Base-by-base conservation (phyloP, 2,888 invertebrate species). In the Lycaena phlaeas region DNA sequence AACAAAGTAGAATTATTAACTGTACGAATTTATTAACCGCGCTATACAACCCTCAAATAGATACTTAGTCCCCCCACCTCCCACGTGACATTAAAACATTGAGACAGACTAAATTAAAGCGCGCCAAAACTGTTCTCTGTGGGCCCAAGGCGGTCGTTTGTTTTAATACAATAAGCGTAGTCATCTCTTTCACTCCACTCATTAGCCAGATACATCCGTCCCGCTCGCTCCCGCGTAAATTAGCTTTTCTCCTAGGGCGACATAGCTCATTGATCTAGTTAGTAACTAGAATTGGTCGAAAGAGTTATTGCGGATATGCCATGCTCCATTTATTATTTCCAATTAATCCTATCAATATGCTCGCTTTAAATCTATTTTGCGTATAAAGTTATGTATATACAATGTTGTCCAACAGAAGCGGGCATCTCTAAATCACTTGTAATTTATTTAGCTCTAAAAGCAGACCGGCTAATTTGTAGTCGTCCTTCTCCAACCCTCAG, bases 381-480 rank as follows among this genome's bases (percentile, higher is more conserved):
- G 31, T n/a, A 41, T 41, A 40, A 40, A 52, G 40, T 44, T 53
- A 59, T n/a, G n/a, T n/a, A n/a, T 59, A 58, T 61, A 54, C 60
- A 68, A 69, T 59, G 62, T 62, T 68, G 61, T 52, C 60, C 53
- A 66, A 71, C 78, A 75, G 81, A 73, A 81, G 76, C 78, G 77
- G 68, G 75, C 67, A 67, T 66, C 73, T 76, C 79, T 82, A 84
- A 84, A 84, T 84, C 81, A 84, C 82, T 77, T 78, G 76, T 82
- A 84, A 84, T 84, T 84, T 84, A 84, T 82, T 84, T 82, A 81
- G 77, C 71, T 68, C 66, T 54, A 71, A 79, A 75, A 77, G 68
- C 68, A 64, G 63, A 66, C 58, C 61, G 63, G 55, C 68, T 81
- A 69, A 82, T 79, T 79, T 81, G 79, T 77, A 59, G 69, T 60